Conservation (phyloP, 2,797 vertebrate genomes). For the Scleropages formosus region DNA sequence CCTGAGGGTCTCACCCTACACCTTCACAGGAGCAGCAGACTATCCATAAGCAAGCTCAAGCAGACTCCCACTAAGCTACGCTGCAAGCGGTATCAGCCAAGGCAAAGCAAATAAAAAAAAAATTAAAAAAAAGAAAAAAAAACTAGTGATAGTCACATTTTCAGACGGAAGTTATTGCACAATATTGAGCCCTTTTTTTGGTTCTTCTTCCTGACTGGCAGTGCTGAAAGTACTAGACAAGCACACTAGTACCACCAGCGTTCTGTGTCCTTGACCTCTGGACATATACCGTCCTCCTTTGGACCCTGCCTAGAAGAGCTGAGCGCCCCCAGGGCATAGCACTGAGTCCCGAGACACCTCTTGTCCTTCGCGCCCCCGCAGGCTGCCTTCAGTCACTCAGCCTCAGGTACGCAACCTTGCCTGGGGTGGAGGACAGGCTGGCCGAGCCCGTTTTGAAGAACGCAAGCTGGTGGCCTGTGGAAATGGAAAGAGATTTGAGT, state of each 20-base stretch:
- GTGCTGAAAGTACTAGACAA: neutral
- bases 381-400: constrained; percentile 60
- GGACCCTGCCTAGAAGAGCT: constrained; percentile 29
- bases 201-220: constrained; percentile 42
- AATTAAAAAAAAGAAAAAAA: neutral
- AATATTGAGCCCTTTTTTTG: constrained; percentile 64
- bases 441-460: constrained; percentile 79
- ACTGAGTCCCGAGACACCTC: neutral
- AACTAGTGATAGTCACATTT: neutral
- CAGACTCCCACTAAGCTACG: neutral
- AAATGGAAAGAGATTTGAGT: neutral
- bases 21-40: neutral
- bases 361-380: constrained; percentile 24
- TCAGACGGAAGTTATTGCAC: constrained; percentile 72
- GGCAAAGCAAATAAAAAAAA: neutral
- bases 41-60: neutral
- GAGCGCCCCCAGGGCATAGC: constrained; percentile 31
- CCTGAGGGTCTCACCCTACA: neutral
- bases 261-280: neutral
- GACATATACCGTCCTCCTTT: constrained; percentile 13
- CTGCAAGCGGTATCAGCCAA: constrained; percentile 9
- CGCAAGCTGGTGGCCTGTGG: constrained; percentile 78
- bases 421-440: constrained; percentile 63
- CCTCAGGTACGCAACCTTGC: constrained; percentile 73
- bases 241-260: neutral